Percentiles rank a stretch among this genome's conserved stretches.
phyloP scores from a whole-genome alignment of 2,888 invertebrate species.

The Selenia dentaria region DNA sequence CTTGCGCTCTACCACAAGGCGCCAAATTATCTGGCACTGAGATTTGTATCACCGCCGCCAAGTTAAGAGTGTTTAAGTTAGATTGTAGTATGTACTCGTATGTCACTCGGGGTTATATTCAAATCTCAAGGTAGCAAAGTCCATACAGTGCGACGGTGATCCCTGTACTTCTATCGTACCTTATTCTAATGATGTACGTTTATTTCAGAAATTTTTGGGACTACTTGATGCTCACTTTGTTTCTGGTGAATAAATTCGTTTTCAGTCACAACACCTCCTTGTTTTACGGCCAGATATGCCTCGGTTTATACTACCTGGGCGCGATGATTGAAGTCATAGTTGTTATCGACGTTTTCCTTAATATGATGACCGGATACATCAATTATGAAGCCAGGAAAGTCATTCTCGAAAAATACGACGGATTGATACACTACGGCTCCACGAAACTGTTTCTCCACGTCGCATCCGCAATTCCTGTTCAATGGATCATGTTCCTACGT shows the following conservation, averaged over 20 bases:
- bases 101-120: too few relatives aligned
- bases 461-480: slow-evolving; percentile 41
- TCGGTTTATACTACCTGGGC: slow-evolving; percentile 27
- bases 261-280: slow-evolving; percentile 39
- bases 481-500: slow-evolving; percentile 39
- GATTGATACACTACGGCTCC: slow-evolving; percentile 38
- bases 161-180: too few relatives aligned
- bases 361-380: slow-evolving; percentile 39
- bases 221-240: slow-evolving; percentile 27
- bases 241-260: slow-evolving; percentile 29
- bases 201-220: slow-evolving; percentile 42
- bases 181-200: too few relatives aligned
- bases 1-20: too few relatives aligned
- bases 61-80: too few relatives aligned
- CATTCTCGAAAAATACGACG: slow-evolving; percentile 30
- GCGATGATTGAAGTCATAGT: slow-evolving; percentile 33
- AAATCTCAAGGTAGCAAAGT: too few relatives aligned
- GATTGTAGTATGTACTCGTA: too few relatives aligned
- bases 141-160: too few relatives aligned
- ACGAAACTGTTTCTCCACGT: slow-evolving; percentile 43
- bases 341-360: slow-evolving; percentile 39
- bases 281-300: slow-evolving; percentile 18
- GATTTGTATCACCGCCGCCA: too few relatives aligned
- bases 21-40: too few relatives aligned
- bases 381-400: slow-evolving; percentile 31